These are phyloP conservation scores for Rhyacophila evoluta DNA, from an alignment of 2,888 invertebrate species.

Conservation along the genomic window DNA sequence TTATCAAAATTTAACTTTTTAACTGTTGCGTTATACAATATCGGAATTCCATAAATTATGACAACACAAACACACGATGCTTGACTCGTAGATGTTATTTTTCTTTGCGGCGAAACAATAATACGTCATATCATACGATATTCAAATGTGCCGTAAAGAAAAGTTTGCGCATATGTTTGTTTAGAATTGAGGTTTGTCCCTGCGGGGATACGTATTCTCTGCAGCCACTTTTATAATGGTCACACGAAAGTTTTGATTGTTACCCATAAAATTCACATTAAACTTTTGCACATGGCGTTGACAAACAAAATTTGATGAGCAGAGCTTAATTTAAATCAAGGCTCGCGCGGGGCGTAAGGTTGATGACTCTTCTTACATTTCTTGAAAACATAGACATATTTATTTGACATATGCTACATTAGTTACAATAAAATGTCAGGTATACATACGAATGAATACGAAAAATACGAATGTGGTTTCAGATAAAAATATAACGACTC, in stretches of 20 bases:
- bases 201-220: not conserved
- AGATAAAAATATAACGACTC: no score
- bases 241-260: not conserved
- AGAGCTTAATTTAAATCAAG: not conserved
- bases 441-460: no score
- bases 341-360: not conserved
- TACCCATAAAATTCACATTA: not conserved
- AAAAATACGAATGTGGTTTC: no score
- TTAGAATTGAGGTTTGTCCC: not conserved
- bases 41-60: no score
- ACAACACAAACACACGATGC: no score
- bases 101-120: not conserved
- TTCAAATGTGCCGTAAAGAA: not conserved
- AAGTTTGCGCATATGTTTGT: slow-evolving; percentile 8
- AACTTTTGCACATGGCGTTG: not conserved
- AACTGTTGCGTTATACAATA: no score
- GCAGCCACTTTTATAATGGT: slow-evolving; percentile 13
- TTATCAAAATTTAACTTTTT: no score
- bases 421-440: no score
- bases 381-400: no score
- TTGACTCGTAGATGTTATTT: no score
- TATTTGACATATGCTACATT: no score
- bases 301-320: not conserved
- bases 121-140: slow-evolving; percentile 5
- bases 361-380: no score